Evolutionary conservation across 1,140 invertebrate genomes (phyloP), one percentile per base, ranked within the genome.

Genomic region (Drosophila sproati): DNA sequence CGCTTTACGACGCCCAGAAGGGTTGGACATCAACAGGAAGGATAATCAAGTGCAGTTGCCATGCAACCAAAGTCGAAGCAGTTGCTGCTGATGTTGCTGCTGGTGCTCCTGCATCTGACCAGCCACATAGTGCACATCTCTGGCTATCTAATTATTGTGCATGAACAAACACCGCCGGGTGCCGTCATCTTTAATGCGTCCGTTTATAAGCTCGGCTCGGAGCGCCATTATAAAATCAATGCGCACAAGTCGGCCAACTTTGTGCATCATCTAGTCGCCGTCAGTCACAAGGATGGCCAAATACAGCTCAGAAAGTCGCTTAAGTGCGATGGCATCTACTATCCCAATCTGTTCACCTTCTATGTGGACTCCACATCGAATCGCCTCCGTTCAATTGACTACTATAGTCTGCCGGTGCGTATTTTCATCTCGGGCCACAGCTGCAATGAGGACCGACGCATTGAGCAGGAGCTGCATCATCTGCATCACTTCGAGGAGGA

Each of bases 361-460:
- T 97, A 97, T 93, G 95, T 98, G 63, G 97, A 98, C 85, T 97
- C 96, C 10, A 96, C 96, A 31, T 96, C 96, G 43, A 96, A 96
- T 78, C 94, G 95, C 47, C 93, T 96, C 35, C 94, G 95, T 3
- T 96, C 96, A 60, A 95, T 97, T 47, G 96, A 97, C 80, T 98
- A 97, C 82, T 97, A 97, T 81, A 97, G 96, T 75, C 91, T 97
- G 48, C 97, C 97, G 0, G 92, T 98, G 31, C 93, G 96, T 60
- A 94, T 98, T 51, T 93, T 97, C 56, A 95, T 98, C 20, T 95
- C 95, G n/a, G 96, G 96, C 2, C 93, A 95, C 62, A 94, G 94
- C 63, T 97, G 97, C 79, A 94, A 94, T n/a, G 93, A 94, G 47
- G 94, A 95, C 37, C 93, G 95, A 71, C 94, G 94, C 31, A 94